phyloP scores from a whole-genome alignment of 2,888 invertebrate species.

The Aricia artaxerxes region DNA sequence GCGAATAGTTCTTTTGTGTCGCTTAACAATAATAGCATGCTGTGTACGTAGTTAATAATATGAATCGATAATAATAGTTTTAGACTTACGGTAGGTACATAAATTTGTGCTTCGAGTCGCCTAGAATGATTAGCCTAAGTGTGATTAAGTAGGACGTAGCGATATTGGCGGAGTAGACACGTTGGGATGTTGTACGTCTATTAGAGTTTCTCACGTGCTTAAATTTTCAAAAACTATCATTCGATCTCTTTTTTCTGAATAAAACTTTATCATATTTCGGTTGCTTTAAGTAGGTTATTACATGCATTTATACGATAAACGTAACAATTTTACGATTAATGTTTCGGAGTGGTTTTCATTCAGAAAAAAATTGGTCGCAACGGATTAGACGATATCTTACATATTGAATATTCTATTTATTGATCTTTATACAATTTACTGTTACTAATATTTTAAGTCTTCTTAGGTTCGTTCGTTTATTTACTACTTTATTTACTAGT shows the following conservation, averaged over 20 bases:
- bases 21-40: constrained; percentile 39
- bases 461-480: constrained; percentile 57
- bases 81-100: constrained; percentile 36
- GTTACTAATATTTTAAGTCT: constrained; percentile 42
- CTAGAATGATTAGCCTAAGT: constrained; percentile 62
- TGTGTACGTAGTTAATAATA: constrained; percentile 39
- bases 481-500: constrained; percentile 66
- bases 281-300: neutral
- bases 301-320: neutral
- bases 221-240: constrained; percentile 23
- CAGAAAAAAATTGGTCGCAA: constrained; percentile 18
- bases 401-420: constrained; percentile 30
- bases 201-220: constrained; percentile 33
- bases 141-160: constrained; percentile 37
- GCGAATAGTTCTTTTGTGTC: constrained; percentile 50
- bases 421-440: constrained; percentile 53
- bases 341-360: constrained; percentile 1
- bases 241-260: constrained; percentile 25
- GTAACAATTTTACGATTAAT: neutral
- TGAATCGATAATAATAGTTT: constrained; percentile 40
- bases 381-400: constrained; percentile 17
- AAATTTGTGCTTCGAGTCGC: constrained; percentile 58
- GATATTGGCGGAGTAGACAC: constrained; percentile 30
- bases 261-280: neutral
- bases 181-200: constrained; percentile 23